Conservation (phyloP, 2,888 invertebrate species). For the Cryptocheilus praepositus region DNA sequence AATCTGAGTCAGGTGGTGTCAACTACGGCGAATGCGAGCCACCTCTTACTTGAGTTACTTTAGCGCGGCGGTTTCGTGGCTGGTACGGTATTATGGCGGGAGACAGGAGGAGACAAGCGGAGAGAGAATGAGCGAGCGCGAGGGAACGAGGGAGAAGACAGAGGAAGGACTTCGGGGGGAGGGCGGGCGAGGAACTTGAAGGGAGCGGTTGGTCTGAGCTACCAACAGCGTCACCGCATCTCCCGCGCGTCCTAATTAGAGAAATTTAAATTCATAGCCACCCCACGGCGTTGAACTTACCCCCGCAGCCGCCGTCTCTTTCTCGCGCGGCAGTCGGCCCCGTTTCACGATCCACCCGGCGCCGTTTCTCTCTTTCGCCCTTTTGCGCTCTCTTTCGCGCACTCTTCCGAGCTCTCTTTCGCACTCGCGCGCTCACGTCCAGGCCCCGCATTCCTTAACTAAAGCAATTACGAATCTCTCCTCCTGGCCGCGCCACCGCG, state of each 20-base stretch:
- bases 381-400: conserved; percentile 26
- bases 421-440: conserved; percentile 39
- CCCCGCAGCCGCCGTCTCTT: conserved; percentile 33
- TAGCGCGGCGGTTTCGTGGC: conserved; percentile 58
- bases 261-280: conserved; percentile 74
- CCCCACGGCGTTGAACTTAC: conserved; percentile 63
- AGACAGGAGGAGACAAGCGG: conserved; percentile 25
- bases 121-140: conserved; percentile 18
- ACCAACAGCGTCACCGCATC: conserved; percentile 60
- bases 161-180: conserved; percentile 23
- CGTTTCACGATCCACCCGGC: conserved; percentile 41
- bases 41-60: conserved; percentile 67
- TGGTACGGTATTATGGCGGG: conserved; percentile 45
- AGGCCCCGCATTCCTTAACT: conserved; percentile 60
- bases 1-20: conserved; percentile 74
- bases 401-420: conserved; percentile 33
- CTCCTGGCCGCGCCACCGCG: conserved; percentile 39
- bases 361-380: conserved; percentile 26
- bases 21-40: conserved; percentile 65
- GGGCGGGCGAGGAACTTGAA: conserved; percentile 50
- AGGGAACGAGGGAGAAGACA: conserved; percentile 12
- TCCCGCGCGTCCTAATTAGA: conserved; percentile 72
- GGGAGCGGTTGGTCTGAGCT: conserved; percentile 45
- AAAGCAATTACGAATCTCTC: conserved; percentile 66
- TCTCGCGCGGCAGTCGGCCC: no score